Conservation (phyloP, 92 coral and sea anemone species). For the Phenganax stokvisi region DNA sequence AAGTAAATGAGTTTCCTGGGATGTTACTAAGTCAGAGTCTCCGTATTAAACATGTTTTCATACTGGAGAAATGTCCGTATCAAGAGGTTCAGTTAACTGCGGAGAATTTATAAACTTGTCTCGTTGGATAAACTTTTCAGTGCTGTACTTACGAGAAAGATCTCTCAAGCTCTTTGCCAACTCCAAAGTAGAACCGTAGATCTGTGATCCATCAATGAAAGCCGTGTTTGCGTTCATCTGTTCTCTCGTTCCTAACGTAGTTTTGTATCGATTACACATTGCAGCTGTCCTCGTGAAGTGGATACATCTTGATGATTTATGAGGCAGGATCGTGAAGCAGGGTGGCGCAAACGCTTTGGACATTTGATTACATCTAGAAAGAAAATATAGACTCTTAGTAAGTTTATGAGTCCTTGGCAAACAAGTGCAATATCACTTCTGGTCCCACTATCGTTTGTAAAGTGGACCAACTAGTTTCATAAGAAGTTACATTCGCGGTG, state of each 20-base stretch:
- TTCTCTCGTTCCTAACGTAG: conserved; percentile 17
- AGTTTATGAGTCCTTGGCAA: not conserved
- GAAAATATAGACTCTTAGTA: not conserved
- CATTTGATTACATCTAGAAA: conserved; percentile 15
- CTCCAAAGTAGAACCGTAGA: conserved; percentile 35
- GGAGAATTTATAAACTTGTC: not conserved
- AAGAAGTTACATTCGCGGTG: no score
- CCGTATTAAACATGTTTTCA: no score
- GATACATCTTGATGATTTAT: conserved; percentile 30
- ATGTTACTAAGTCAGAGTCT: no score
- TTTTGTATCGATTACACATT: conserved; percentile 1
- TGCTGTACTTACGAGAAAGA: conserved; percentile 20
- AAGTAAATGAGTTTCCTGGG: no score
- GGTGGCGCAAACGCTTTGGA: conserved; percentile 18
- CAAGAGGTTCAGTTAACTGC: no score
- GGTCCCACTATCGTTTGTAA: no score
- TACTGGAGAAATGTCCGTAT: no score
- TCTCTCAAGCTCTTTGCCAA: conserved; percentile 25
- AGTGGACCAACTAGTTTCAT: no score
- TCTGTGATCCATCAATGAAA: conserved; percentile 38
- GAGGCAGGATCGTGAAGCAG: conserved; percentile 29
- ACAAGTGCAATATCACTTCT: not conserved
- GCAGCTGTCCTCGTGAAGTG: conserved; percentile 37
- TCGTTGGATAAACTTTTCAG: not conserved
- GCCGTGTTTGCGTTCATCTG: conserved; percentile 41